Evolutionary conservation across 2,113 vertebrate species (phyloP).

Genomic region (Rhinogobius similis): DNA sequence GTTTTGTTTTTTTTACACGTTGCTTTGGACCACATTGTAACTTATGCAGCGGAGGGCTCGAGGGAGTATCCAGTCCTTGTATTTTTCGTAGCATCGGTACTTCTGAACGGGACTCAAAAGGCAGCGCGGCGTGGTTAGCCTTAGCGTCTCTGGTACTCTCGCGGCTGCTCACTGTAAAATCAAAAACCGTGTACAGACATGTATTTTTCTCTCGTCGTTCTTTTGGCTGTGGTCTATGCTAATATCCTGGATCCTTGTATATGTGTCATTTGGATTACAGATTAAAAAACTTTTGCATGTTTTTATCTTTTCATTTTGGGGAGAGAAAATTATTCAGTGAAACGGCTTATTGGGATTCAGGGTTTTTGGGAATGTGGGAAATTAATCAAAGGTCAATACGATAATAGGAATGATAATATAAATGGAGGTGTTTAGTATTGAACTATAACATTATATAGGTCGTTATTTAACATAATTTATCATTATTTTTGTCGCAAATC

Average conservation of each 20-base stretch:
- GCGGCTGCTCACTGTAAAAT: conserved; percentile 92
- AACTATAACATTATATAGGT: no score
- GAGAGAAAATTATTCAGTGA: conserved; percentile 58
- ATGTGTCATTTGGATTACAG: conserved; percentile 98
- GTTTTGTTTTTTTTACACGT: conserved; percentile 9
- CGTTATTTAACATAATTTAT: no score
- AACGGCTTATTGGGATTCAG: no score
- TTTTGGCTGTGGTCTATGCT: conserved; percentile 89
- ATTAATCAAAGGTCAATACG: no score
- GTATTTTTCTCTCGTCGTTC: conserved; percentile 73
- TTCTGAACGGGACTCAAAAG: conserved; percentile 70
- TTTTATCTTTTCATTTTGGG: conserved; percentile 94
- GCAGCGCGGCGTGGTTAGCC: conserved; percentile 80
- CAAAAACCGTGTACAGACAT: conserved; percentile 89
- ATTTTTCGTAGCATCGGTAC: conserved; percentile 85
- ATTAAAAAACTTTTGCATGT: conserved; percentile 98
- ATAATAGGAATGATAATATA: no score
- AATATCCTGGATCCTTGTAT: conserved; percentile 88
- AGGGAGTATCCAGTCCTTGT: conserved; percentile 85
- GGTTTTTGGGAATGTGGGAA: not conserved
- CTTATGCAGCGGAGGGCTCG: conserved; percentile 87
- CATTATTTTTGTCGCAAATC: no score
- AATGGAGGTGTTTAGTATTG: no score
- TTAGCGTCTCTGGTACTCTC: conserved; percentile 81
- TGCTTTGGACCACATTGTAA: conserved; percentile 59